phyloP scores from a whole-genome alignment of 2,797 vertebrate species.

The Euphonia xanthogaster region DNA sequence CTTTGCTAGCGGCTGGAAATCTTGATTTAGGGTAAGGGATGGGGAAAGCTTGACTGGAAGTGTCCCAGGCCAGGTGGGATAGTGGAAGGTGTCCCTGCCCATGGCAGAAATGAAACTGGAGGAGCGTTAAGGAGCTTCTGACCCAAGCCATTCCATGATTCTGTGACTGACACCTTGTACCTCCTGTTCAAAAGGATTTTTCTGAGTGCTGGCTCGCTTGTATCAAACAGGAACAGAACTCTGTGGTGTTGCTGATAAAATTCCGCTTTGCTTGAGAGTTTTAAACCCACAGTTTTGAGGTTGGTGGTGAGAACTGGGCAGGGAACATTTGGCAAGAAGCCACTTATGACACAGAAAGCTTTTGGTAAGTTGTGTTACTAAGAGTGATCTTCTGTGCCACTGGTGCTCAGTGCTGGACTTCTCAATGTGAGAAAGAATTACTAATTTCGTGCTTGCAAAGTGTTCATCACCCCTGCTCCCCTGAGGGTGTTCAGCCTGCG shows the following conservation, averaged over 20 bases:
- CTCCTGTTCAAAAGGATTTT: not conserved
- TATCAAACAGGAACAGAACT: not conserved
- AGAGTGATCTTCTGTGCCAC: not conserved
- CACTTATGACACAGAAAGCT: not conserved
- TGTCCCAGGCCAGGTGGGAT: not conserved
- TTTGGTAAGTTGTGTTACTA: not conserved
- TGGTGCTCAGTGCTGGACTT: not conserved
- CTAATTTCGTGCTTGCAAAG: not conserved
- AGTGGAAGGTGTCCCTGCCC: not conserved
- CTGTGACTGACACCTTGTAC: no score
- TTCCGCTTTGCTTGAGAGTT: not conserved
- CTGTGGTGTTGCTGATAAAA: accelerated
- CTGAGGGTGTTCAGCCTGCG: accelerated
- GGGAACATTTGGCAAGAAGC: not conserved
- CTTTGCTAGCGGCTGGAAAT: not conserved
- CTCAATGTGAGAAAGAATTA: not conserved
- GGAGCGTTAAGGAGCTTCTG: not conserved
- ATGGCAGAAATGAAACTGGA: not conserved
- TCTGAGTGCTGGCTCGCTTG: accelerated
- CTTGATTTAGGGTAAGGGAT: not conserved
- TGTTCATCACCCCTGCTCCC: accelerated
- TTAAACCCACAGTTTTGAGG: not conserved
- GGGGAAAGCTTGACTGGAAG: not conserved
- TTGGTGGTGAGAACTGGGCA: not conserved
- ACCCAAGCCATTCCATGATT: not conserved